A percentile compares a stretch with the other conserved stretches of the same genome.
phyloP scores from a whole-genome alignment of 2,113 vertebrate genomes.

The Zonotrichia leucophrys region DNA sequence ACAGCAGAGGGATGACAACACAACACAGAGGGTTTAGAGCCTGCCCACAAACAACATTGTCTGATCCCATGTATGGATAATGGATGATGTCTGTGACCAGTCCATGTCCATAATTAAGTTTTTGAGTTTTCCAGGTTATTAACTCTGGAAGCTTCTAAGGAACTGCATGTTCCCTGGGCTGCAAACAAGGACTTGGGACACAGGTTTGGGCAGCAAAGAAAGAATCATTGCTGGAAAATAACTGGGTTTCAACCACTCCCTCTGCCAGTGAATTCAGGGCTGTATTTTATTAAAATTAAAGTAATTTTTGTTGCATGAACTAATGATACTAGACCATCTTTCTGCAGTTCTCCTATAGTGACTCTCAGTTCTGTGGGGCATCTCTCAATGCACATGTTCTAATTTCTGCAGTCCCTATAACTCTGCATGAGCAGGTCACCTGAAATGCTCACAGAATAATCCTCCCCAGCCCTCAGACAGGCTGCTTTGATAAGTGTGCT shows the following conservation, averaged over 20 bases:
- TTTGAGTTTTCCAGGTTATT: background rate
- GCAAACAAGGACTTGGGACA: background rate
- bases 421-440: background rate
- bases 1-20: accelerated
- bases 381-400: background rate
- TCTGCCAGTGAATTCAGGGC: background rate
- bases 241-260: background rate
- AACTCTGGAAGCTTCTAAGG: background rate
- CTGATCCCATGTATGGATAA: background rate
- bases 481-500: background rate
- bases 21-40: background rate
- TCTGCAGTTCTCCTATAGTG: background rate
- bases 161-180: background rate
- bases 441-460: background rate
- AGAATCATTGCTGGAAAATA: background rate
- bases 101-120: background rate
- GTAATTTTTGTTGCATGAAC: background rate
- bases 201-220: background rate
- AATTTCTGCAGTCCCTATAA: background rate
- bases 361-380: background rate
- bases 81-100: background rate
- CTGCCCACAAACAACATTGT: background rate
- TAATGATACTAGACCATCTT: background rate
- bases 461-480: background rate
- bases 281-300: background rate